Base-by-base conservation (phyloP, 2,888 invertebrate genomes). In the Eledona agricola region DNA sequence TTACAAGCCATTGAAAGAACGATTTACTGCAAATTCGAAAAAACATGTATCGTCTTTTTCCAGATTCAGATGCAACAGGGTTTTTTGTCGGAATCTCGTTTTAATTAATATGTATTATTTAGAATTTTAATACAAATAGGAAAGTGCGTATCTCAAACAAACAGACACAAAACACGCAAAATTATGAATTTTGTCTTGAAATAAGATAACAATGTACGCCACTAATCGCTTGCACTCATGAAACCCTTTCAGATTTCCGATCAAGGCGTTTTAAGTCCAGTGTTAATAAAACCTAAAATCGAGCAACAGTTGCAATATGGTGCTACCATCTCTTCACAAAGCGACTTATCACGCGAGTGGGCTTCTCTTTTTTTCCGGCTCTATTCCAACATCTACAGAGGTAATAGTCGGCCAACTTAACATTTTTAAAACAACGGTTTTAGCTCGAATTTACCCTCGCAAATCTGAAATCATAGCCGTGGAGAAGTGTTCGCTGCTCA, bases 251-350 rank as follows among this genome's bases (percentile, higher is more conserved):
- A 60, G 57, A 23, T 43, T 17, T 40, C 49, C 3, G 46, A 45
- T 6, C 38, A 65, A 37, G 55, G 55, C 10, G 43, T 42, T 13
- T 31, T 69, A 11, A 63, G 63, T 51, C 70, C 69, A 1, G 57
- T 71, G 2, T 61, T 66, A 9, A 22, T 75, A 1, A 55, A 56
- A 20, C 72, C 73, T 3, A 74, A 74, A 62, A 20, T 74, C 5
- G 75, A 75, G 58, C 64, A 64, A 35, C 73, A 73, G 51, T 45
- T 71, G 4, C 59, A 65, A 43, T 70, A 63, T 52, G 75, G 74
- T 0, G 73, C 62, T 5, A 61, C 60, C 20, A 58, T 71, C 32
- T 51, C 66, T 4, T 66, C 72, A 12, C 68, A 66, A 57, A 60
- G 60, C 22, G 73, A 74, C 54, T 37, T 74, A 7, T 55, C 66